These are phyloP conservation scores for Cyclophora punctaria DNA, from an alignment of 2,888 invertebrate species.

Conservation along the genomic window DNA sequence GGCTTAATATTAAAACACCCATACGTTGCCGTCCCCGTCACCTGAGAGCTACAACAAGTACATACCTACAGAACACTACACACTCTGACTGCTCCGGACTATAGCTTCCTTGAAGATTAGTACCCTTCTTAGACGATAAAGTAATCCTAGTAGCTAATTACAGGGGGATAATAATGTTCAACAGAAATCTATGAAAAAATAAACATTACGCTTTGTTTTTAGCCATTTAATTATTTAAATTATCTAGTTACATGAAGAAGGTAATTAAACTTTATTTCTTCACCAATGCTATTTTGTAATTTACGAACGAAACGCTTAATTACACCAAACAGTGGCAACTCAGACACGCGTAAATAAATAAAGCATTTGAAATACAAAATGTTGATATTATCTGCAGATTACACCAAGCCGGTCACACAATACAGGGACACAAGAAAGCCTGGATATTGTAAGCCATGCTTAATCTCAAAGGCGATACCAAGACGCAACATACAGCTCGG, in stretches of 20 bases:
- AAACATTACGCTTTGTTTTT: too few species aligned
- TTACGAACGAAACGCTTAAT: background rate
- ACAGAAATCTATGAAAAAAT: too few species aligned
- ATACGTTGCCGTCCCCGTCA: constrained; percentile 33
- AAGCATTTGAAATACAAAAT: background rate
- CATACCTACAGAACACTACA: too few species aligned
- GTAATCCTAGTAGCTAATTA: background rate
- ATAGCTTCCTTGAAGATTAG: constrained; percentile 14
- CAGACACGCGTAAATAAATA: background rate
- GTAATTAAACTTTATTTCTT: background rate
- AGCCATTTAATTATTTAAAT: too few species aligned
- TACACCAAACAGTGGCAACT: background rate
- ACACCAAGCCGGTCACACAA: constrained; percentile 5
- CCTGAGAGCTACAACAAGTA: constrained; percentile 6
- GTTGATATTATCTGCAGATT: background rate
- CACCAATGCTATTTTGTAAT: background rate
- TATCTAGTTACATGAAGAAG: too few species aligned
- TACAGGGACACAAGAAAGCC: constrained; percentile 23
- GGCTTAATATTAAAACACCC: constrained; percentile 55
- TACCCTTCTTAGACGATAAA: background rate
- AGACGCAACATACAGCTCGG: constrained; percentile 62
- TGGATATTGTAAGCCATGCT: constrained; percentile 38
- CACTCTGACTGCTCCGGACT: constrained; percentile 7
- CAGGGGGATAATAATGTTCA: too few species aligned
- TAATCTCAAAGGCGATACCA: constrained; percentile 54